Evolutionary conservation across 2,113 vertebrate genomes (phyloP).

Genomic region (Perccottus glenii): DNA sequence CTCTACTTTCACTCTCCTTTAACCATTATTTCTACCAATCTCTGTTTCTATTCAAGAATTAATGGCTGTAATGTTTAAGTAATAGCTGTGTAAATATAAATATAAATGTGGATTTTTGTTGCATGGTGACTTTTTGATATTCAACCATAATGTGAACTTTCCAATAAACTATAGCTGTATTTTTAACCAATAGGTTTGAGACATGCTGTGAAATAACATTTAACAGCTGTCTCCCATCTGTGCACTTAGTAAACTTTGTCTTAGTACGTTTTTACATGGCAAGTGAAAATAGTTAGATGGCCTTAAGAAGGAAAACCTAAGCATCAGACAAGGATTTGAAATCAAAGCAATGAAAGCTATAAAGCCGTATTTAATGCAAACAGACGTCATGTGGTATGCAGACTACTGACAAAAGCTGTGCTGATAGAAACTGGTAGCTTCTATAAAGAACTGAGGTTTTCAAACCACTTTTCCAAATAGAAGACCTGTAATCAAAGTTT

Average conservation of each 20-base stretch:
- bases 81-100: no score
- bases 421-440: conserved; percentile 65
- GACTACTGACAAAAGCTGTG: conserved; percentile 47
- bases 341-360: conserved; percentile 15
- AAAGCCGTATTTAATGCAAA: conserved; percentile 39
- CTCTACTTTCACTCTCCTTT: conserved; percentile 6
- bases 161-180: background rate
- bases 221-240: background rate
- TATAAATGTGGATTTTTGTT: no score
- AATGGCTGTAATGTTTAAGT: no score
- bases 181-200: background rate
- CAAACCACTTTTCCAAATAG: conserved; percentile 64
- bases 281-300: background rate
- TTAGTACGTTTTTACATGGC: background rate
- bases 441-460: conserved; percentile 69
- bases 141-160: background rate
- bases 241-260: conserved; percentile 1
- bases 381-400: conserved; percentile 57
- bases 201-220: background rate
- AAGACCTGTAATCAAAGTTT: conserved; percentile 71
- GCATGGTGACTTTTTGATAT: no score
- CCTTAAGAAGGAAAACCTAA: background rate
- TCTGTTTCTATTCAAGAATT: background rate
- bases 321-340: background rate
- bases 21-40: background rate